A percentile compares a stretch with the other conserved stretches of the same genome.
Conservation (phyloP, 2,797 vertebrate species). For the Semotilus atromaculatus region DNA sequence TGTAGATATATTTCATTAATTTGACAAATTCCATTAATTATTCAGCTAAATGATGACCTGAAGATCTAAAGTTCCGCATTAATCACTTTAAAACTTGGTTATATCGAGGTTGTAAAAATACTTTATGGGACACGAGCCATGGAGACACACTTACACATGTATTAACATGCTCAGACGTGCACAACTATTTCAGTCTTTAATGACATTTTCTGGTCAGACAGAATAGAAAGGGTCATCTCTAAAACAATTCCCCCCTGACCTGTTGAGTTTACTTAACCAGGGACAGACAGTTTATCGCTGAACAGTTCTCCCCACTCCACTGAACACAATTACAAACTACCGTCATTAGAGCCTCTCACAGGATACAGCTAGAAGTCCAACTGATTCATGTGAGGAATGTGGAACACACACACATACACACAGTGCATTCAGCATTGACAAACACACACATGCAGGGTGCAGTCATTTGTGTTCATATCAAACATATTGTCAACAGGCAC, state of each 20-base stretch:
- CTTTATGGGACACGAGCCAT: background rate
- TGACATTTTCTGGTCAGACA: slow-evolving; percentile 56
- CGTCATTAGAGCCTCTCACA: slow-evolving; percentile 73
- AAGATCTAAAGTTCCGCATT: background rate
- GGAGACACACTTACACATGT: background rate
- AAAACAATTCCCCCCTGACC: slow-evolving; percentile 48
- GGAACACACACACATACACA: slow-evolving; percentile 67
- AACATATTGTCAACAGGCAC: background rate
- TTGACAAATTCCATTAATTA: slow-evolving; percentile 16
- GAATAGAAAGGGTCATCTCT: slow-evolving; percentile 55
- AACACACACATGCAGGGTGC: background rate
- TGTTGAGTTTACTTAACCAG: slow-evolving; percentile 64
- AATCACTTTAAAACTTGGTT: background rate
- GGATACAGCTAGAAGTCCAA: slow-evolving; percentile 76
- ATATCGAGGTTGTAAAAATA: slow-evolving; percentile 14
- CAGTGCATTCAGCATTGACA: slow-evolving; percentile 47
- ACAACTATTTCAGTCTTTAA: slow-evolving; percentile 25
- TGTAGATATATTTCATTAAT: background rate
- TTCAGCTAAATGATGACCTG: background rate
- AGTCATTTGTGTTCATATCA: slow-evolving; percentile 59
- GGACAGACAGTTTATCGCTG: slow-evolving; percentile 68
- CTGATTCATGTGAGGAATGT: slow-evolving; percentile 74
- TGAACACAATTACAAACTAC: slow-evolving; percentile 76
- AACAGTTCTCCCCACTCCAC: slow-evolving; percentile 71
- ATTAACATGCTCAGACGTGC: background rate